Evolutionary conservation across 2,113 vertebrate species (phyloP).

Genomic region (Eudyptes chrysolophus): DNA sequence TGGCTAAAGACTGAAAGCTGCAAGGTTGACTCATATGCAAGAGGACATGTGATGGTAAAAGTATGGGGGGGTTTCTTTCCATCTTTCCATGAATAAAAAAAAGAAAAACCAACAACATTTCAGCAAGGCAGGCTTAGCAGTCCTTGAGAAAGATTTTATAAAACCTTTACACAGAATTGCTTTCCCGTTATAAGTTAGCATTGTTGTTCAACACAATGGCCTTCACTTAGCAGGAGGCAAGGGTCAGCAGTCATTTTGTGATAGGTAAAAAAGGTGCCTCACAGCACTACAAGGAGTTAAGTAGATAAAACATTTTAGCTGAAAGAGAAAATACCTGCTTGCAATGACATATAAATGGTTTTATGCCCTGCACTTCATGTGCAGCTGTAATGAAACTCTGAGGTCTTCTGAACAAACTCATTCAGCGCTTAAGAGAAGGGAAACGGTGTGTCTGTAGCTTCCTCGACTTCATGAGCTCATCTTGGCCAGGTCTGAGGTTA

Average conservation of each 20-base stretch:
- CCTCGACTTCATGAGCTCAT: neutral
- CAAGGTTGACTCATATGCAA: neutral
- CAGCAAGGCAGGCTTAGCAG: neutral
- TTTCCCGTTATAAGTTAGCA: neutral
- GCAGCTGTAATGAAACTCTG: neutral
- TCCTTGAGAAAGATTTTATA: constrained; percentile 21
- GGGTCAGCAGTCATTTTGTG: constrained; percentile 29
- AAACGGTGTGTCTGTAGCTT: neutral
- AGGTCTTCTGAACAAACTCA: neutral
- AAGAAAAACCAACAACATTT: neutral
- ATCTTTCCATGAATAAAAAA: neutral
- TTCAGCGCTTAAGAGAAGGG: neutral
- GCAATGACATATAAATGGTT: neutral
- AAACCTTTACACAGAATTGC: constrained; percentile 14
- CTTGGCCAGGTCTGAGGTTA: neutral
- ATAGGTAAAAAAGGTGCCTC: constrained; percentile 26
- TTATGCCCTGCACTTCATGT: neutral
- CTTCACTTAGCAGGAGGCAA: neutral
- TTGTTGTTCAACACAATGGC: constrained; percentile 48
- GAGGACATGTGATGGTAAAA: neutral
- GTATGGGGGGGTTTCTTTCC: neutral
- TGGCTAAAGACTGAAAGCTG: neutral
- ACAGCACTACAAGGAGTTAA: constrained; percentile 17
- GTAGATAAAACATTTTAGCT: neutral
- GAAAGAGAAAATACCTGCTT: neutral